A percentile compares a stretch with the other conserved stretches of the same genome.
Evolutionary conservation across 2,888 invertebrate species (phyloP).

Genomic region (Enchytraeus crypticus): DNA sequence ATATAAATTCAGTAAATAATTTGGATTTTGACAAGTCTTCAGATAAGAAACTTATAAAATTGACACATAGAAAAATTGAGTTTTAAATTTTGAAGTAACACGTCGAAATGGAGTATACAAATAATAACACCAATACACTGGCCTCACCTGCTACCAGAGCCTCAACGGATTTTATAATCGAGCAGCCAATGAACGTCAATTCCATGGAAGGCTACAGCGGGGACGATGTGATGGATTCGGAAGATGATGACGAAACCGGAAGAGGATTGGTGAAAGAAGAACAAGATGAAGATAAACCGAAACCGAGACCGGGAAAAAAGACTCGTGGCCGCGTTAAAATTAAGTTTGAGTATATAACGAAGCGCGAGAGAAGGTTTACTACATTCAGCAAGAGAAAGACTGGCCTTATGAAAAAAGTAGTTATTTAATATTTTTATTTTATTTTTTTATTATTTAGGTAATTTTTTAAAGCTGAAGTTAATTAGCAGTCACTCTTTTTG

Average conservation of each 20-base stretch:
- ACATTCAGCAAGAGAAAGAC: constrained; percentile 99
- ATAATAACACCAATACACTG: too few species aligned
- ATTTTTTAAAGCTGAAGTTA: too few species aligned
- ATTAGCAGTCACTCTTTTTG: too few species aligned
- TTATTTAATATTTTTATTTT: neutral
- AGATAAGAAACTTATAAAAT: too few species aligned
- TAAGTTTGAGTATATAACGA: constrained; percentile 99
- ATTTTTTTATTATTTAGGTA: too few species aligned
- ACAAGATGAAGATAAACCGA: neutral
- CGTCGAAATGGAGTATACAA: too few species aligned
- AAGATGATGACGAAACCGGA: neutral
- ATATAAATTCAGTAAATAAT: too few species aligned
- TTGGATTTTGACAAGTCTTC: too few species aligned
- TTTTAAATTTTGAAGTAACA: neutral
- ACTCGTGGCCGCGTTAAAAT: constrained; percentile 99
- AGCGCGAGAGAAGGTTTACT: constrained; percentile 94
- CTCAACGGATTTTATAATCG: neutral
- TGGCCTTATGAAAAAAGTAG: constrained; percentile 98
- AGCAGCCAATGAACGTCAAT: constrained; percentile 1
- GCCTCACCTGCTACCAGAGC: too few species aligned
- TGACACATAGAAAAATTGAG: neutral
- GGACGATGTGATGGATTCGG: neutral
- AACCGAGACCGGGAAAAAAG: constrained; percentile 60
- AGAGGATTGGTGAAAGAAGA: too few species aligned
- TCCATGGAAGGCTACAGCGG: neutral